Base-by-base conservation (phyloP, 2,113 vertebrate species). In the Theristicus caerulescens region DNA sequence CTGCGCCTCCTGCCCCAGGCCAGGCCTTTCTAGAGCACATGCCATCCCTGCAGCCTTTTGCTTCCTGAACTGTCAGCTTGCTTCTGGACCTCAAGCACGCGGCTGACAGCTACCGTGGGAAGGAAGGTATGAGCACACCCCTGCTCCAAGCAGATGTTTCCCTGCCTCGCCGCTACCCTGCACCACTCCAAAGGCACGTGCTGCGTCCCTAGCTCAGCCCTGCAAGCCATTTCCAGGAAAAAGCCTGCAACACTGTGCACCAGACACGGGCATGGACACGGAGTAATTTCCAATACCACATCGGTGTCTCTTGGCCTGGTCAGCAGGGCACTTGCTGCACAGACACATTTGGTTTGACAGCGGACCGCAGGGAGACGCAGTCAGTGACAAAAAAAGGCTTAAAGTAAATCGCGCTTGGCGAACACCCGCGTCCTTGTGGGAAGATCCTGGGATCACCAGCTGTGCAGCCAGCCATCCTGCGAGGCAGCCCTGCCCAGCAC, bases 201-300 rank as follows among this genome's bases (percentile, higher is more conserved):
- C 3, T 32, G 18, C 13, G 32, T 22, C 38, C 80, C 55, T 14
- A 49, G 25, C 42, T 77, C 31, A 20, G 82, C n/a, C n/a, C 31
- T 8, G 1, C 10, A 29, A 73, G 29, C 38, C 38, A 13, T 27
- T 59, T 55, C 4, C 49, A 88, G 32, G n/a, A 57, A 58, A 80
- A 57, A 82, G 26, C 34, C 71, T 78, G 55, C 57, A 77, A 31
- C 15, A 2, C 42, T 8, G 20, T n/a, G 34, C 29, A 38, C 25
- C 64, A 25, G 74, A 44, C 84, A 25, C 0, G 0, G 24, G 24
- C 36, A 47, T 1, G 16, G 46, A 21, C 9, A 15, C 1, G 9
- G 17, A 49, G 19, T 2, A 1, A 62, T 18, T 54, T 40, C 64
- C 59, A 90, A 57, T 7, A n/a, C 25, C 9, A 25, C 2, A 2